A percentile compares a stretch with the other conserved stretches of the same genome.
phyloP scores from a whole-genome alignment of 2,113 vertebrate species.

The Sturnira hondurensis region DNA sequence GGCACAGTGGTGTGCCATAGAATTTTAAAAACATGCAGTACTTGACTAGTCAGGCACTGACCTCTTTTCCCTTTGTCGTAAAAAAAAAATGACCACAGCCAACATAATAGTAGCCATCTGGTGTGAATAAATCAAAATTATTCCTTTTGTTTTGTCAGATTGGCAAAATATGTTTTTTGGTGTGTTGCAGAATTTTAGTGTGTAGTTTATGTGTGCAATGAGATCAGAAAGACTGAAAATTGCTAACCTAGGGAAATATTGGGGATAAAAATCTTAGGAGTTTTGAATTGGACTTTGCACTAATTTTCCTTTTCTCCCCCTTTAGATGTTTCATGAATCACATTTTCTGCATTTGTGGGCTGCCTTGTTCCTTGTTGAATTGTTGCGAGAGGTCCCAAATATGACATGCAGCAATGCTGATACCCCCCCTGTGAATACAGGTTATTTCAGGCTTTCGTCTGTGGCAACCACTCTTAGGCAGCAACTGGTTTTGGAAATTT shows the following conservation, averaged over 20 bases:
- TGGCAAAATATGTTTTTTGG: neutral
- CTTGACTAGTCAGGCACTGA: neutral
- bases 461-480: constrained; percentile 89
- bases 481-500: constrained; percentile 90
- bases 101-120: neutral
- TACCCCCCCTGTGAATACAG: constrained; percentile 88
- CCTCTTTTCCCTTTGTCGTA: neutral
- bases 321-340: constrained; percentile 95
- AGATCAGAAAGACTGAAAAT: neutral
- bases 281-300: neutral
- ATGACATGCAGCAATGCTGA: constrained; percentile 92
- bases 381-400: constrained; percentile 87
- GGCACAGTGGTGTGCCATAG: neutral
- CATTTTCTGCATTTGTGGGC: constrained; percentile 79
- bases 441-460: constrained; percentile 90
- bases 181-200: neutral
- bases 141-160: neutral
- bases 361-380: constrained; percentile 84
- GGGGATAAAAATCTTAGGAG: neutral
- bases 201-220: neutral
- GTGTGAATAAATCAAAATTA: neutral
- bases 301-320: constrained; percentile 64
- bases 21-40: neutral
- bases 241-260: neutral
- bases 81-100: neutral